Evolutionary conservation across 2,113 vertebrate genomes (phyloP).

Genomic region (Heterotis niloticus): DNA sequence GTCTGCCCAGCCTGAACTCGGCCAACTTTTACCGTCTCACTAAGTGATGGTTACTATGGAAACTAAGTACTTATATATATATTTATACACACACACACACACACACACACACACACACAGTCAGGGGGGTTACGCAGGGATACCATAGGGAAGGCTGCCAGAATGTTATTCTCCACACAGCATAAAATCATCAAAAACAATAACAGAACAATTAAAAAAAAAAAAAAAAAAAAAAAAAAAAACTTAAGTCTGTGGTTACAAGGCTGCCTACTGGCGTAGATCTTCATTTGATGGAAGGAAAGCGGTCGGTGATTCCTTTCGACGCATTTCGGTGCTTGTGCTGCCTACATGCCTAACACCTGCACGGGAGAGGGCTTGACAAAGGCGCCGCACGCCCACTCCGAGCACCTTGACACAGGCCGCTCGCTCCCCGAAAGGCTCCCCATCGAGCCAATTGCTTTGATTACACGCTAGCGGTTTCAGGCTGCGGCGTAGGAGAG

Average conservation of each 20-base stretch:
- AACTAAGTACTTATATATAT: conserved; percentile 39
- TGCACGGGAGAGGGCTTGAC: background rate
- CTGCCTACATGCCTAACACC: background rate
- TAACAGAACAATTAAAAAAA: conserved; percentile 3
- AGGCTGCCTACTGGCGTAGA: background rate
- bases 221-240: too few relatives aligned
- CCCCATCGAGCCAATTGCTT: background rate
- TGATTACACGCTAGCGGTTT: background rate
- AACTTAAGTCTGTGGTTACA: background rate
- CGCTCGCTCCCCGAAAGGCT: background rate
- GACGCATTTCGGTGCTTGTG: background rate
- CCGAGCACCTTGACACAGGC: background rate
- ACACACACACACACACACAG: background rate
- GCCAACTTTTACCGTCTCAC: conserved; percentile 38
- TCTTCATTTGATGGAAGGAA: background rate
- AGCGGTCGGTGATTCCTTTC: background rate
- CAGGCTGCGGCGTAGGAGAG: background rate
- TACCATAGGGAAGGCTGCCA: conserved; percentile 9
- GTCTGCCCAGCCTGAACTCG: conserved; percentile 45
- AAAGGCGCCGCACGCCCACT: background rate
- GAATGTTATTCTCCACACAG: conserved; percentile 5
- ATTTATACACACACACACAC: background rate
- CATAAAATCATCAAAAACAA: conserved; percentile 9
- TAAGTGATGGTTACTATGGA: conserved; percentile 56
- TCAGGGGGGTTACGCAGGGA: conserved; percentile 31